Evolutionary conservation across 1,140 invertebrate genomes (phyloP), one percentile per base, ranked within the genome.

Genomic region (Bradysia coprophila): DNA sequence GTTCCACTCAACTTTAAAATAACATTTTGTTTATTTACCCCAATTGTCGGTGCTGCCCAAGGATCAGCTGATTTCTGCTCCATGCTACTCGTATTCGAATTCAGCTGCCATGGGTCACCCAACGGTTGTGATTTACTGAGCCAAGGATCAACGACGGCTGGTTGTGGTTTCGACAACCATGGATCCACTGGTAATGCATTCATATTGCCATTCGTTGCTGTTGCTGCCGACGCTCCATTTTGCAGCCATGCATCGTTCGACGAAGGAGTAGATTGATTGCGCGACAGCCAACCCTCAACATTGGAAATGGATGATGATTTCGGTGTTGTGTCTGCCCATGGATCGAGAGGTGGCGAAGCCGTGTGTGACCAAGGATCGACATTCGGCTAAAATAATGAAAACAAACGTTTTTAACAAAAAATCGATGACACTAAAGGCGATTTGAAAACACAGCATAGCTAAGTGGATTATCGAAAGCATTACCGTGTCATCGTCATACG

Each of bases 21-120:
- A 41, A 9, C 15, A 31, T 11, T 9, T 8, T 13, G n/a, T n/a
- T n/a, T n/a, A n/a, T n/a, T n/a, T n/a, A n/a, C n/a, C 28, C 57
- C 51, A 24, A 60, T 49, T 33, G 57, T 52, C 18, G 57, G 61
- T 39, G 38, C 21, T 22, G 66, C 61, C 62, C 66, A 71, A 18
- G 71, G 69, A 51, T 72, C 70, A 23, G 51, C 43, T 2, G 51
- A 48, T 41, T 56, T 61, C 13, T 55, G 5, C 18, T 9, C 15
- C n/a, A 16, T 5, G 18, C 5, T 5, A 36, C 18, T 36, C 5
- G 10, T 16, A 9, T 11, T 11, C 4, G 18, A 43, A 38, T 57
- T 56, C 42, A 62, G 56, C 46, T 63, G 60, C 74, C 75, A 78
- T 2, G 75, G 72, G 62, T 78, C 75, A 32, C 60, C 61, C 4